Evolutionary conservation across 2,888 invertebrate species (phyloP).

Genomic region (Dicyrtomina minuta): DNA sequence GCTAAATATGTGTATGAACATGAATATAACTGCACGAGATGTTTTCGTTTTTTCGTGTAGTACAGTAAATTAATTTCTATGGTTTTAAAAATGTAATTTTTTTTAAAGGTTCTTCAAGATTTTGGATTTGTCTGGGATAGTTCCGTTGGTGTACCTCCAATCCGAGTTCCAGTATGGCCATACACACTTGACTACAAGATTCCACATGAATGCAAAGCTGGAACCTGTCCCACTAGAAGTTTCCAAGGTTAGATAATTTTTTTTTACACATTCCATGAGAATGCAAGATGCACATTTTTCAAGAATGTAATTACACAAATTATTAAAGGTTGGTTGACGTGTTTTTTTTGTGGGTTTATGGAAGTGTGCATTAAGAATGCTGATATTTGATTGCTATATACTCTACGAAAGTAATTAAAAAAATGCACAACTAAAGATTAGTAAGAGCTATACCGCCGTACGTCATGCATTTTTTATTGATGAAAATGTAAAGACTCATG

Average conservation of each 20-base stretch:
- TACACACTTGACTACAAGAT: slow-evolving; percentile 92
- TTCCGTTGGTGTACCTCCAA: slow-evolving; percentile 81
- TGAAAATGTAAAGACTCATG: too few relatives aligned
- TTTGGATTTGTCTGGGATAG: slow-evolving; percentile 92
- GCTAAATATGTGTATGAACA: not conserved
- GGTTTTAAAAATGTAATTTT: not conserved
- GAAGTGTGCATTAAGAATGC: not conserved
- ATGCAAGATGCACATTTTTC: not conserved
- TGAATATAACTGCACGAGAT: not conserved
- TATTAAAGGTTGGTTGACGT: not conserved
- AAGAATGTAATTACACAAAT: not conserved
- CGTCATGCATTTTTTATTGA: too few relatives aligned
- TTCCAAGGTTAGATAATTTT: slow-evolving; percentile 70
- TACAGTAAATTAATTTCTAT: not conserved
- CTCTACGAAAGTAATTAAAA: not conserved
- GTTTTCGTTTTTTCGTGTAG: too few relatives aligned
- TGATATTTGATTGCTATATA: not conserved
- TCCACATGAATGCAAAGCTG: slow-evolving; percentile 88
- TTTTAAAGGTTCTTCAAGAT: slow-evolving; percentile 78
- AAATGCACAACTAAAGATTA: too few relatives aligned
- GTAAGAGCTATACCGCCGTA: too few relatives aligned
- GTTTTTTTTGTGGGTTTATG: not conserved
- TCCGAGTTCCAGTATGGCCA: slow-evolving; percentile 83
- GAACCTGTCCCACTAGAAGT: slow-evolving; percentile 84
- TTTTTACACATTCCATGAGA: not conserved